A percentile compares a stretch with the other conserved stretches of the same genome.
phyloP scores from a whole-genome alignment of 2,888 invertebrate species.

The Sminthurinus aureus region DNA sequence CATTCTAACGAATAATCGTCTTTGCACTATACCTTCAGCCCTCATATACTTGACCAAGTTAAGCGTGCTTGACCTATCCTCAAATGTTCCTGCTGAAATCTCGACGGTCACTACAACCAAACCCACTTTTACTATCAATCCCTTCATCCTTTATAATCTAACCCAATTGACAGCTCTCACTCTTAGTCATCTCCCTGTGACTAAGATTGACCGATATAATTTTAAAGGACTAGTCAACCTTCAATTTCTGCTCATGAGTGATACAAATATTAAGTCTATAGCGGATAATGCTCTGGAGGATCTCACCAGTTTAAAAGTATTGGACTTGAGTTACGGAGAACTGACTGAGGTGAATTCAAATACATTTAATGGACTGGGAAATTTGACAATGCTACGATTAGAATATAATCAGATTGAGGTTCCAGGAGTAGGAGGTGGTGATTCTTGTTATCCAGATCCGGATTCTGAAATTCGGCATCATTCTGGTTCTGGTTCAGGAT shows the following conservation, averaged over 20 bases:
- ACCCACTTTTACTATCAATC: constrained; percentile 13
- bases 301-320: constrained; percentile 18
- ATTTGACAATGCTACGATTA: constrained; percentile 38
- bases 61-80: not conserved
- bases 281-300: constrained; percentile 47
- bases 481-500: not conserved
- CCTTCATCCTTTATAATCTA: constrained; percentile 32
- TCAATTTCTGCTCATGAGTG: constrained; percentile 15
- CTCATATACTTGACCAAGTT: constrained; percentile 29
- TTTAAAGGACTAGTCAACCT: constrained; percentile 42
- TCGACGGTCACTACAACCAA: not conserved
- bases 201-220: constrained; percentile 16
- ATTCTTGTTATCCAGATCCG: not conserved
- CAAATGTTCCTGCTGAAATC: constrained; percentile 8
- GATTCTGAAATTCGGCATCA: not conserved
- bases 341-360: constrained; percentile 30
- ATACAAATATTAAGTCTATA: constrained; percentile 42
- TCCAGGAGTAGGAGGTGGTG: not conserved
- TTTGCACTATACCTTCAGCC: constrained; percentile 39
- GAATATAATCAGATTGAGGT: constrained; percentile 34
- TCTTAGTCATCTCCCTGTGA: constrained; percentile 24
- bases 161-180: constrained; percentile 31
- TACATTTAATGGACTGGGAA: constrained; percentile 49
- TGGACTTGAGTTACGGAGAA: constrained; percentile 41
- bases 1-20: constrained; percentile 36